Percentiles rank a stretch among this genome's conserved stretches.
Conservation (phyloP, 2,797 vertebrate species). For the Naso thynnoides region DNA sequence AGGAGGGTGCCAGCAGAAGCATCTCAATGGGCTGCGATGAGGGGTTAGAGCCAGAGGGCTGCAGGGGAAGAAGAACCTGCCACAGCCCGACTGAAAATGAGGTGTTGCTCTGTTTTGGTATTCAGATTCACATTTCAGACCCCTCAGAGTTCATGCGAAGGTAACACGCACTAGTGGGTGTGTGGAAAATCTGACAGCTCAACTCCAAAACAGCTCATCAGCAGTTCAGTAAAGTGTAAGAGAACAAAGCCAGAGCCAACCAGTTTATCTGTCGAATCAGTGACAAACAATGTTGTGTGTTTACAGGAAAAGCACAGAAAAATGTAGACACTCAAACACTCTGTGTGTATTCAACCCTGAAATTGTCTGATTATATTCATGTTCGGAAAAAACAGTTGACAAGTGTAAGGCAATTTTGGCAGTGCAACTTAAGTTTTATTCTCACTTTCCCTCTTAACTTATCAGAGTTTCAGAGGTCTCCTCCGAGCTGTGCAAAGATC, state of each 20-base stretch:
- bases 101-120: constrained; percentile 49
- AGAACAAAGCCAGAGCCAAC: constrained; percentile 43
- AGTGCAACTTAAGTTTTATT: constrained; percentile 27
- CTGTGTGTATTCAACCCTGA: constrained; percentile 44
- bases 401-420: constrained; percentile 15
- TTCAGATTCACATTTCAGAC: constrained; percentile 65
- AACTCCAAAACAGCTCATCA: constrained; percentile 55
- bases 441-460: constrained; percentile 31
- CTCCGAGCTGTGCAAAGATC: constrained; percentile 24
- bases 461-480: constrained; percentile 37
- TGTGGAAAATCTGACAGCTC: constrained; percentile 50
- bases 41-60: constrained; percentile 62
- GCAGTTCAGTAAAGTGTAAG: constrained; percentile 28
- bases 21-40: constrained; percentile 66
- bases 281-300: constrained; percentile 33
- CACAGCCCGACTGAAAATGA: constrained; percentile 66
- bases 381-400: constrained; percentile 15
- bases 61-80: constrained; percentile 52
- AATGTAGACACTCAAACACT: constrained; percentile 42
- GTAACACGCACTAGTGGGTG: constrained; percentile 35
- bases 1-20: constrained; percentile 48
- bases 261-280: constrained; percentile 28
- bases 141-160: constrained; percentile 50
- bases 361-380: constrained; percentile 49
- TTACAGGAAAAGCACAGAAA: constrained; percentile 38